phyloP scores from a whole-genome alignment of 2,888 invertebrate species.

The Rugalucina vietnamica region DNA sequence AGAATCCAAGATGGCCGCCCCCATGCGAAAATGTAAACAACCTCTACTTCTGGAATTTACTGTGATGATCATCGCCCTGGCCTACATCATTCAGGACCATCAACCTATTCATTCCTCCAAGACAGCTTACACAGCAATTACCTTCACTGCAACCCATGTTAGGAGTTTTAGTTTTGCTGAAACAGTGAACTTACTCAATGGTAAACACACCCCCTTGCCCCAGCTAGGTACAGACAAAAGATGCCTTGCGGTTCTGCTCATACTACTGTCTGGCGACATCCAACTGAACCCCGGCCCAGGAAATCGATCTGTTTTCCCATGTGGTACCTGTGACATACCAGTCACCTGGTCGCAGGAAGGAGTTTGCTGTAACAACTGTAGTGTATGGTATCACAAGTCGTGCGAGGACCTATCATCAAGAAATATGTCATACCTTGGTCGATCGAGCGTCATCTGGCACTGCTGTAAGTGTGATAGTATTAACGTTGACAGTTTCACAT shows the following conservation, averaged over 20 bases:
- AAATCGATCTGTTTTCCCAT: constrained; percentile 34
- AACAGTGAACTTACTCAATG: neutral
- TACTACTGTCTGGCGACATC: neutral
- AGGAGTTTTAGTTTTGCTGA: neutral
- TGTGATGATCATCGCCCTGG: neutral
- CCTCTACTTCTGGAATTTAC: neutral
- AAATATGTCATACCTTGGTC: constrained; percentile 9
- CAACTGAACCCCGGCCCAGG: constrained; percentile 23
- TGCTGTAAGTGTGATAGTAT: constrained; percentile 35
- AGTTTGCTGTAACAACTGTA: constrained; percentile 45
- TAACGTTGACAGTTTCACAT: constrained; percentile 40
- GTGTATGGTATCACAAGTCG: constrained; percentile 24
- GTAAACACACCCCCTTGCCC: neutral
- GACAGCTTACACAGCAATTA: neutral
- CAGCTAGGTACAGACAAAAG: neutral
- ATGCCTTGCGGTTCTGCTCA: no score
- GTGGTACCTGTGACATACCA: constrained; percentile 34
- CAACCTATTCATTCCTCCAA: neutral
- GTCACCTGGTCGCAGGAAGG: constrained; percentile 35
- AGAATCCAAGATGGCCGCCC: no score
- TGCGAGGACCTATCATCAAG: constrained; percentile 12
- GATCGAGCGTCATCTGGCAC: constrained; percentile 15
- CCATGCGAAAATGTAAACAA: no score
- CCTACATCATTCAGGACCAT: neutral
- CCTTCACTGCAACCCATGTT: neutral